A percentile compares a stretch with the other conserved stretches of the same genome.
Evolutionary conservation across 2,113 vertebrate species (phyloP).

Genomic region (Callaeas wilsoni): DNA sequence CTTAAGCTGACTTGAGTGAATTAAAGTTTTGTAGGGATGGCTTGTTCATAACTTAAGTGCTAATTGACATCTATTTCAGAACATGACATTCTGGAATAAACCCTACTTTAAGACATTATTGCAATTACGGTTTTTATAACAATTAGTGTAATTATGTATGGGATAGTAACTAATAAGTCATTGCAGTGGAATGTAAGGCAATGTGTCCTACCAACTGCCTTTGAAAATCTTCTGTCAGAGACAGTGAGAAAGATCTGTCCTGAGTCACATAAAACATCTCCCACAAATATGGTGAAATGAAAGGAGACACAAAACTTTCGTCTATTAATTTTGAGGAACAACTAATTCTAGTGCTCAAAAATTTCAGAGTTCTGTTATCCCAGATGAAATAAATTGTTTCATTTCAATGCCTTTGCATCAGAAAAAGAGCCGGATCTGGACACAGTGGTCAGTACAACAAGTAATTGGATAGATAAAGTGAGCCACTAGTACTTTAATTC

Average conservation of each 20-base stretch:
- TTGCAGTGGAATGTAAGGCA: not conserved
- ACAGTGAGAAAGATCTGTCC: not conserved
- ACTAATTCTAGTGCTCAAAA: not conserved
- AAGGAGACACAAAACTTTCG: not conserved
- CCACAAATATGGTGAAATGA: not conserved
- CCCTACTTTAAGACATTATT: slow-evolving; percentile 43
- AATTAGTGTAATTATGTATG: slow-evolving; percentile 40
- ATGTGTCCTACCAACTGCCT: not conserved
- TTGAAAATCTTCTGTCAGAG: not conserved
- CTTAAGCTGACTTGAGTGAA: slow-evolving; percentile 50
- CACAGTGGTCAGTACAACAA: not conserved
- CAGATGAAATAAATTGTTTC: not conserved
- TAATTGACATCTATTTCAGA: slow-evolving; percentile 63
- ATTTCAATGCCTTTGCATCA: not conserved
- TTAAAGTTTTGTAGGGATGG: slow-evolving; percentile 61
- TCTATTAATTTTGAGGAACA: not conserved
- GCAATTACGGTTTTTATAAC: slow-evolving; percentile 36
- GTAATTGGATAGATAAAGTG: slow-evolving; percentile 41
- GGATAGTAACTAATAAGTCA: slow-evolving; percentile 17
- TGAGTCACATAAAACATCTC: not conserved
- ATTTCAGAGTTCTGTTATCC: not conserved
- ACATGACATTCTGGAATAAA: slow-evolving; percentile 44
- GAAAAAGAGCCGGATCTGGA: not conserved
- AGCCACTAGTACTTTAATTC: slow-evolving; percentile 42
- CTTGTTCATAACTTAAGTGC: slow-evolving; percentile 49